Base-by-base conservation (phyloP, 1,140 invertebrate species). In the Papilio polyxenes region DNA sequence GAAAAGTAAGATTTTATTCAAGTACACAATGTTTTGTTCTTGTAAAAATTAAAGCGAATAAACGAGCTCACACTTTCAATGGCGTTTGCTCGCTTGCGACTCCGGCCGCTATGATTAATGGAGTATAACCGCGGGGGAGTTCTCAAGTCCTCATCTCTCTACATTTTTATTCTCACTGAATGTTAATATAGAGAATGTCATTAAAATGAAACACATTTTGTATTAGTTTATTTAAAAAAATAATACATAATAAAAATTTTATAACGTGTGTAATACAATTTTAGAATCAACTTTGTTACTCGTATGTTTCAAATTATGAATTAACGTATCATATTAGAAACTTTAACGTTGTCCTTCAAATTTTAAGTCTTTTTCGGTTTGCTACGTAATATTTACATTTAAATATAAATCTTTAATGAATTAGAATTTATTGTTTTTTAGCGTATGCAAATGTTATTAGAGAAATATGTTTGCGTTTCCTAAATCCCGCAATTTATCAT, bases 31-130 rank as follows among this genome's bases (percentile, higher is more conserved):
- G 65, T 72, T 72, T 72, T 37, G 65, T 72, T 72, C 65, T 17
- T 72, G 31, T 40, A 11, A 11, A 72, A 13, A 56, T 77, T 51
- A 77, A 77, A 56, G n/a, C 37, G 31, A 40, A 72, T 37, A 23
- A 72, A 72, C 23, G 31, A 37, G 65, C n/a, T 15, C 65, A 31
- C 13, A 72, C 31, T 31, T 59, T 59, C 7, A 56, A 49, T 48
- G n/a, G 15, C 23, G 20, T 23, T 49, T 23, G 15, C 56, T 49
- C 8, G 9, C 49, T 77, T 7, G 9, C 51, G 10, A 56, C 49
- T 15, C 11, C 15, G 10, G 31, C 7, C 40, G 23, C 51, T 77
- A 77, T 77, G 75, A 77, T 77, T 77, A 77, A 77, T 77, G 75
- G 3, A 31, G 49, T 77, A 49, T 31, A 49, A 77, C 44, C 49